A percentile compares a stretch with the other conserved stretches of the same genome.
Conservation (phyloP, 2,113 vertebrate genomes). For the Scomber scombrus region DNA sequence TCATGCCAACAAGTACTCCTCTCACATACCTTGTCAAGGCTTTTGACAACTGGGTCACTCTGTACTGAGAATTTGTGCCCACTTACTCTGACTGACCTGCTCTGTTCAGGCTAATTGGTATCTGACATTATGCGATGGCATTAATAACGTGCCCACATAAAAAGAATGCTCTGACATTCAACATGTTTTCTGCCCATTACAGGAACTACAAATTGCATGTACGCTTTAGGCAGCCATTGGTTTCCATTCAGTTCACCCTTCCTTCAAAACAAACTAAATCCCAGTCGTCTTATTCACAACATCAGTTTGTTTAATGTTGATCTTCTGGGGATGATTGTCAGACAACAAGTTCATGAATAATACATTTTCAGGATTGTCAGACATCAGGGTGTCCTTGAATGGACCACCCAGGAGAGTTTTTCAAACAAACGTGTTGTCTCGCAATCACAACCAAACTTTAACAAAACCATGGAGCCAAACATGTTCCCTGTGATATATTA, state of each 20-base stretch:
- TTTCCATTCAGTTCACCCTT: too few relatives aligned
- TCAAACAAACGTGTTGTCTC: neutral
- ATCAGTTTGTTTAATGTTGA: constrained; percentile 5
- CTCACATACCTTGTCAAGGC: constrained; percentile 33
- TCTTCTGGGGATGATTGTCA: neutral
- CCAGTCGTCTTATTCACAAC: too few relatives aligned
- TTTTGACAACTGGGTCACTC: constrained; percentile 53
- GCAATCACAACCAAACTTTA: constrained; percentile 1
- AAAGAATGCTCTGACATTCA: neutral
- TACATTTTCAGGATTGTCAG: neutral
- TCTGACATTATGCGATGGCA: constrained; percentile 37
- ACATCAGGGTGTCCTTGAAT: neutral
- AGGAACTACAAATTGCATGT: neutral
- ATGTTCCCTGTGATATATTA: neutral
- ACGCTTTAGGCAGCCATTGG: neutral
- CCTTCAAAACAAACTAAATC: neutral
- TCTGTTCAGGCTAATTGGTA: constrained; percentile 49
- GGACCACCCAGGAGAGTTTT: neutral
- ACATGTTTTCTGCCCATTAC: neutral
- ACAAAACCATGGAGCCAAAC: constrained; percentile 1
- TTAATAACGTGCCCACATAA: constrained; percentile 15
- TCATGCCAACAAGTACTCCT: constrained; percentile 14
- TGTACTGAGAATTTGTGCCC: constrained; percentile 38
- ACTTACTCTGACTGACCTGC: constrained; percentile 47
- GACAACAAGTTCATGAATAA: neutral